Conservation (phyloP, 2,888 invertebrate genomes). For the Aporophyla nigra region DNA sequence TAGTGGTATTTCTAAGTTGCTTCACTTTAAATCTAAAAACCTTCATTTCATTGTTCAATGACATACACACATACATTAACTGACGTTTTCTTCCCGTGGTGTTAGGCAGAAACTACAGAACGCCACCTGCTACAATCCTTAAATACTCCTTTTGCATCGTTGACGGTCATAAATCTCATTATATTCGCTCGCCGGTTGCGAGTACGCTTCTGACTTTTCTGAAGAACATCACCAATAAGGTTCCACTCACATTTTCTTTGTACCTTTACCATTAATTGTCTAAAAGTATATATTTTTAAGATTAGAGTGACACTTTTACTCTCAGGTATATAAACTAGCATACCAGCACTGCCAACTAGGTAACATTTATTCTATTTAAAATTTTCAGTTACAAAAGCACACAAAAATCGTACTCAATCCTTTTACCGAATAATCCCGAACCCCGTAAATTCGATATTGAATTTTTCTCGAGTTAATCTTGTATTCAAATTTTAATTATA, state of each 20-base stretch:
- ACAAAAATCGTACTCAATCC: conserved; percentile 60
- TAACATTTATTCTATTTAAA: not conserved
- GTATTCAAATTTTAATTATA: conserved; percentile 91
- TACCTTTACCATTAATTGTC: not conserved
- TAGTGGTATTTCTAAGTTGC: not conserved
- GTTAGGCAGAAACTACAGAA: too few species aligned
- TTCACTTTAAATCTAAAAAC: not conserved
- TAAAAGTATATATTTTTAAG: not conserved
- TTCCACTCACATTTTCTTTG: too few species aligned
- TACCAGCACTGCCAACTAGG: not conserved
- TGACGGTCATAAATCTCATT: too few species aligned
- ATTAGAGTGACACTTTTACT: too few species aligned
- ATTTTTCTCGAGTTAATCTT: conserved; percentile 88
- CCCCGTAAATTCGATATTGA: conserved; percentile 80
- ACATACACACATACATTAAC: too few species aligned
- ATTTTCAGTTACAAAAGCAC: conserved; percentile 7
- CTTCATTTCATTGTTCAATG: too few species aligned
- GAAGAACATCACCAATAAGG: too few species aligned
- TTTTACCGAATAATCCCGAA: conserved; percentile 72
- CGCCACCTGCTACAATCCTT: too few species aligned
- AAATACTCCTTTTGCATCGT: too few species aligned
- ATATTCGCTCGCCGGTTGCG: too few species aligned
- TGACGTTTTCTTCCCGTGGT: too few species aligned
- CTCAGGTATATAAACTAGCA: not conserved
- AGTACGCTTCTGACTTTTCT: too few species aligned